Percentiles rank a stretch among this genome's conserved stretches.
Conservation (phyloP, 2,888 invertebrate species). For the Pseudococcus jackbeardsleyi region DNA sequence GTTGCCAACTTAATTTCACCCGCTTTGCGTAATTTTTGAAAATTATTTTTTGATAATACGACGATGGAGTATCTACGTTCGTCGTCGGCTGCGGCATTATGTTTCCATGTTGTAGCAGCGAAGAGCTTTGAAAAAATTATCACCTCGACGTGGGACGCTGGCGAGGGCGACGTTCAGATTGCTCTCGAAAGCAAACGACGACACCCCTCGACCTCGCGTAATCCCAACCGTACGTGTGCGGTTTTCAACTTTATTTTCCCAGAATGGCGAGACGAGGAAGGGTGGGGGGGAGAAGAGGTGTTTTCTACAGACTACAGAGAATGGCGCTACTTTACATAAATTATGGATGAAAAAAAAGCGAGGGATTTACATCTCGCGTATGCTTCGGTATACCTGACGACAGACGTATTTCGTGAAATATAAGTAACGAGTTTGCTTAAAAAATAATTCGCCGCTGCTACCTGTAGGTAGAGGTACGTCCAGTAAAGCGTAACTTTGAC, state of each 20-base stretch:
- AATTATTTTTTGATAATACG: conserved; percentile 18
- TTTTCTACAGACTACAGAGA: no score
- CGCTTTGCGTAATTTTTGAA: conserved; percentile 11
- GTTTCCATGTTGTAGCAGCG: not conserved
- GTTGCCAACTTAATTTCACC: not conserved
- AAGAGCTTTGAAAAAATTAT: not conserved
- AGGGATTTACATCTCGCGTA: no score
- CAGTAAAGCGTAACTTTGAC: not conserved
- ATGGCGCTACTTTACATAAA: no score
- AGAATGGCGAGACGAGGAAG: no score
- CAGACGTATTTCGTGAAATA: not conserved
- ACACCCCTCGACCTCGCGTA: no score
- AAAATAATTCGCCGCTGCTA: not conserved
- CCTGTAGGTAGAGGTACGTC: no score
- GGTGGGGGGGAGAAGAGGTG: no score
- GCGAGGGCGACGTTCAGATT: not conserved
- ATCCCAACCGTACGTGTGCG: no score
- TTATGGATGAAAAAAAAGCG: no score
- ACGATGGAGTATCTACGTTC: not conserved
- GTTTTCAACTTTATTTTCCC: no score
- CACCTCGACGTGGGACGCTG: not conserved
- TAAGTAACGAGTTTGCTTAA: not conserved
- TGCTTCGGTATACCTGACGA: no score
- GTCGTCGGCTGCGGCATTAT: not conserved
- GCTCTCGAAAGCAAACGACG: no score